phyloP scores from a whole-genome alignment of 2,113 vertebrate species.

The Ranitomeya variabilis region DNA sequence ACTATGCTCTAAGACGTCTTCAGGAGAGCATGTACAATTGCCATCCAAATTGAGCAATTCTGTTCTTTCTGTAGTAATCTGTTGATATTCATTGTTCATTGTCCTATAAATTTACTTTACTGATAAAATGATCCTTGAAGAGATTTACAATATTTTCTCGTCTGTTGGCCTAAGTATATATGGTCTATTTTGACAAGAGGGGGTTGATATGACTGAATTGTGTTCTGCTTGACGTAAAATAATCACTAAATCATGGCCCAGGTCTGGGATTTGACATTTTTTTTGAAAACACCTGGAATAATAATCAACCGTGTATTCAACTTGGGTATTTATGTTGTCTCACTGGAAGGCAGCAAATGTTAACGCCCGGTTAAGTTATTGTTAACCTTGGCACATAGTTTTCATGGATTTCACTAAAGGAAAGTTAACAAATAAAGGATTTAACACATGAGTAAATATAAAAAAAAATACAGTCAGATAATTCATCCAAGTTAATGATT shows the following conservation, averaged over 20 bases:
- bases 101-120: too few species aligned
- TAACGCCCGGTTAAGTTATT: conserved; percentile 20
- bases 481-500: conserved; percentile 30
- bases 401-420: not conserved
- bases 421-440: conserved; percentile 21
- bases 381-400: conserved; percentile 20
- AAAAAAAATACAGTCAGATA: conserved; percentile 9
- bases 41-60: too few species aligned
- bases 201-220: not conserved
- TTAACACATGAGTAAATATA: conserved; percentile 24
- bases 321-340: conserved; percentile 9
- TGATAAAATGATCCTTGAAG: not conserved
- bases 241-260: not conserved
- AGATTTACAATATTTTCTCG: not conserved
- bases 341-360: not conserved
- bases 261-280: not conserved
- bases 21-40: not conserved
- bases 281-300: conserved; percentile 24
- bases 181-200: not conserved
- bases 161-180: not conserved
- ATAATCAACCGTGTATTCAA: not conserved
- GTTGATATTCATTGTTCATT: too few species aligned
- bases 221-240: conserved; percentile 4
- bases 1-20: not conserved
- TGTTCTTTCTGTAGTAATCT: not conserved